Evolutionary conservation across 2,797 vertebrate genomes (phyloP).

Genomic region (Gymnoscopelus braueri): DNA sequence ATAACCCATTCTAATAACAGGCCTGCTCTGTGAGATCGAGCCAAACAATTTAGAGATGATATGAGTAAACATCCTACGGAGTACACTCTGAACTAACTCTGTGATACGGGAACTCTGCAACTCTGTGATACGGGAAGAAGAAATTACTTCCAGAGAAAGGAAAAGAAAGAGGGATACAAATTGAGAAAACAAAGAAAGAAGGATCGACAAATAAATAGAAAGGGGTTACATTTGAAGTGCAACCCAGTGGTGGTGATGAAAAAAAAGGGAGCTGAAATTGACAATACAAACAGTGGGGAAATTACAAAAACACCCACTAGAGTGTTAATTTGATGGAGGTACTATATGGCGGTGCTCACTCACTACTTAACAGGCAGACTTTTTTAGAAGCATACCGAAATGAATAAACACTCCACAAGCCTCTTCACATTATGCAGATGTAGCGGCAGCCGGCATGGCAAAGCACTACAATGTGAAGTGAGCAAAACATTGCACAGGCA

Average conservation of each 20-base stretch:
- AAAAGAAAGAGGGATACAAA: slow-evolving; percentile 34
- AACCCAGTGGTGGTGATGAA: slow-evolving; percentile 19
- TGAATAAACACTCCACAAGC: slow-evolving; percentile 75
- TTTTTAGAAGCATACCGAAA: slow-evolving; percentile 64
- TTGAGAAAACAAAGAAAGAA: slow-evolving; percentile 11
- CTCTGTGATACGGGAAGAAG: slow-evolving; percentile 30
- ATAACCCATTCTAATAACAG: slow-evolving; percentile 57
- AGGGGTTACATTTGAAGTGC: slow-evolving; percentile 15
- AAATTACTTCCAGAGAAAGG: slow-evolving; percentile 28
- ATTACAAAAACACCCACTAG: slow-evolving; percentile 57
- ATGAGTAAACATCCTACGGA: slow-evolving; percentile 57
- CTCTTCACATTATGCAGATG: slow-evolving; percentile 69
- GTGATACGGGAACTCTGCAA: slow-evolving; percentile 35
- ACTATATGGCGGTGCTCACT: slow-evolving; percentile 53
- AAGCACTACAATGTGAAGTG: slow-evolving; percentile 68
- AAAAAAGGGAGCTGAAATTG: slow-evolving; percentile 40
- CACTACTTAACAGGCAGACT: slow-evolving; percentile 64
- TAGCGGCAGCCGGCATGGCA: slow-evolving; percentile 43
- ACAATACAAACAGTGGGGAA: slow-evolving; percentile 44
- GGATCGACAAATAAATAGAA: background rate
- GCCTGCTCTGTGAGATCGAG: slow-evolving; percentile 49
- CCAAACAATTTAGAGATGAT: slow-evolving; percentile 64
- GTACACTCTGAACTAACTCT: slow-evolving; percentile 38
- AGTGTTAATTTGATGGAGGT: slow-evolving; percentile 65
- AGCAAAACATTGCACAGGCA: slow-evolving; percentile 62